A percentile compares a stretch with the other conserved stretches of the same genome.
These are phyloP conservation scores for Cynocephalus volans DNA, from an alignment of 2,113 vertebrate genomes.

Conservation along the genomic window DNA sequence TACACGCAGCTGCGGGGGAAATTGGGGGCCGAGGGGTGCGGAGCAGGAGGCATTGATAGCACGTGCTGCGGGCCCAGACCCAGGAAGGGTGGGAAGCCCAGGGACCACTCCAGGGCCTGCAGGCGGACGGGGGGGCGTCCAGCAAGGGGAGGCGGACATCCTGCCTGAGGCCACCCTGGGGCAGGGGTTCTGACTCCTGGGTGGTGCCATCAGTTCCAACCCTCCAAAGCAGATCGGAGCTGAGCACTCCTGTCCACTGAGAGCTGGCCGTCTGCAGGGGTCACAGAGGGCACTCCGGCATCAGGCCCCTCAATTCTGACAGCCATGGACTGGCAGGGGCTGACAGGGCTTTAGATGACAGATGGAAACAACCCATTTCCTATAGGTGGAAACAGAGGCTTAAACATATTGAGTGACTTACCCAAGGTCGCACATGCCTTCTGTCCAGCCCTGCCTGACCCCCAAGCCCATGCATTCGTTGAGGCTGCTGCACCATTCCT, in stretches of 20 bases:
- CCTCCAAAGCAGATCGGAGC: background rate
- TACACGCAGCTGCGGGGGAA: too few species aligned
- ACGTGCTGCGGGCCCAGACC: background rate
- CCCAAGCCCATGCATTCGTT: background rate
- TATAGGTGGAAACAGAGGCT: background rate
- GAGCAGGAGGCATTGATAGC: background rate
- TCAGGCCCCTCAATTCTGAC: background rate
- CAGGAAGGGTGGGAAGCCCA: background rate
- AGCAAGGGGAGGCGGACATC: background rate
- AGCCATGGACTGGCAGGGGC: rapidly evolving
- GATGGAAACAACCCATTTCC: background rate
- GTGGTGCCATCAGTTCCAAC: background rate
- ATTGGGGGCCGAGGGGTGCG: background rate
- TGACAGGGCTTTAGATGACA: background rate
- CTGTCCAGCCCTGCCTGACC: background rate
- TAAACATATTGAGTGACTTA: too few species aligned
- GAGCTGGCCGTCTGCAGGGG: rapidly evolving
- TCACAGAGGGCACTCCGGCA: background rate
- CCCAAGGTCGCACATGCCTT: background rate
- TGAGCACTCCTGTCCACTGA: rapidly evolving
- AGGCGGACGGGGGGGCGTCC: too few species aligned
- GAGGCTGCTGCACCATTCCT: background rate
- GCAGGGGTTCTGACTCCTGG: background rate
- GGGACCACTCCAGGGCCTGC: rapidly evolving
- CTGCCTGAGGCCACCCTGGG: background rate